A percentile compares a stretch with the other conserved stretches of the same genome.
These are phyloP conservation scores for Prochilodus magdalenae DNA, from an alignment of 2,113 vertebrate genomes.

Conservation along the genomic window DNA sequence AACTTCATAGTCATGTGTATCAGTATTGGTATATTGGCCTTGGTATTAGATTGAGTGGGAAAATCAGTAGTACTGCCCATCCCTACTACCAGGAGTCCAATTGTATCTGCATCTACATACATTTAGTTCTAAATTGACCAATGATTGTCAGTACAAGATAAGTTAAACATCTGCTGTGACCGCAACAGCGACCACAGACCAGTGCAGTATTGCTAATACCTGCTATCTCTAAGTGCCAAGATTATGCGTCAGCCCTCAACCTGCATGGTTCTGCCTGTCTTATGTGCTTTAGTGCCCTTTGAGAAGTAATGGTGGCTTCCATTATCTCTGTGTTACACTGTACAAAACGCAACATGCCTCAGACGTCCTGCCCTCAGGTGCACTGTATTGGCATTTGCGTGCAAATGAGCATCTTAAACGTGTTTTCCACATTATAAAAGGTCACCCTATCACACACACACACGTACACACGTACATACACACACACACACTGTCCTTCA, in stretches of 20 bases:
- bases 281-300: neutral
- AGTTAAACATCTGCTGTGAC: too few species aligned
- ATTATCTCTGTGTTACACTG: neutral
- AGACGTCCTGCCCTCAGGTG: neutral
- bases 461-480: neutral
- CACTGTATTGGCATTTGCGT: neutral
- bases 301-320: neutral
- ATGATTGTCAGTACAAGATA: too few species aligned
- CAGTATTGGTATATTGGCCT: too few species aligned
- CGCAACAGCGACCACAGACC: too few species aligned
- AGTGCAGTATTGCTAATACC: too few species aligned
- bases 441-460: neutral
- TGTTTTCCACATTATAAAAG: neutral
- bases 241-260: neutral
- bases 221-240: neutral
- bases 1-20: too few species aligned
- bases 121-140: too few species aligned
- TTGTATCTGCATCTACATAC: too few species aligned
- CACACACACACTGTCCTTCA: neutral
- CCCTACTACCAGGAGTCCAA: too few species aligned
- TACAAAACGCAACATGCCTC: neutral
- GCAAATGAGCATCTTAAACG: neutral
- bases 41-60: too few species aligned
- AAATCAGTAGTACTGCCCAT: too few species aligned
- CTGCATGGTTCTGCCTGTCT: neutral